Base-by-base conservation (phyloP, 2,888 invertebrate genomes). In the Euproctis similis region DNA sequence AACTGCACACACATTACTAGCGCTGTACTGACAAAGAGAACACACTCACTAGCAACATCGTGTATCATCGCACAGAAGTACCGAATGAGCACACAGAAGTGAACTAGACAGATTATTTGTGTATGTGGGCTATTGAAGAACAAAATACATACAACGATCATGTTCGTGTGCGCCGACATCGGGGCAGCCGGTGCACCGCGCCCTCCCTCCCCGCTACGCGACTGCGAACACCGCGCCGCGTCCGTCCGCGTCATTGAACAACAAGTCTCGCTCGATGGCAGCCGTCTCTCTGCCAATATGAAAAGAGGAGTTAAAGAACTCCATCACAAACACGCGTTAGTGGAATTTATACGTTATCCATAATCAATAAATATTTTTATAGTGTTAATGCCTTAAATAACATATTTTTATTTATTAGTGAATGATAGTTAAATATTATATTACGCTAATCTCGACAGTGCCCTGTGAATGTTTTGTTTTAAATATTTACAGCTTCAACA, bases 191-290 rank as follows among this genome's bases (percentile, higher is more conserved):
- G 78, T 78, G 78, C 81, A 77, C 77, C 69, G 60, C 71, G 59
- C 74, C 67, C 64, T 71, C 59, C 60, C 69, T 67, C 78, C 77
- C 75, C 80, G 71, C 78, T 72, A 72, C 81, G 74, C 77, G 75
- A 70, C 76, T 75, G 76, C 73, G 78, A 77, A 71, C 78, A 65
- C 71, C 69, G 78, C 75, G 71, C 49, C 62, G 62, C 62, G 62
- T 61, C 58, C 62, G 61, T 74, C 67, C 80, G 82, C 82, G 82
- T 82, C 82, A 84, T 84, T 84, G 77, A 82, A 78, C 75, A 82
- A 81, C 82, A 81, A 82, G 82, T 75, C 77, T 78, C 70, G 80
- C 74, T 82, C 74, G 77, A 76, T 78, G 81, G 81, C 77, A 80
- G 80, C 69, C 82, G 82, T 72, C 60, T 68, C 71, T 64, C 80